Conservation (phyloP, 2,888 invertebrate genomes). For the Muschampia plurimacula region DNA sequence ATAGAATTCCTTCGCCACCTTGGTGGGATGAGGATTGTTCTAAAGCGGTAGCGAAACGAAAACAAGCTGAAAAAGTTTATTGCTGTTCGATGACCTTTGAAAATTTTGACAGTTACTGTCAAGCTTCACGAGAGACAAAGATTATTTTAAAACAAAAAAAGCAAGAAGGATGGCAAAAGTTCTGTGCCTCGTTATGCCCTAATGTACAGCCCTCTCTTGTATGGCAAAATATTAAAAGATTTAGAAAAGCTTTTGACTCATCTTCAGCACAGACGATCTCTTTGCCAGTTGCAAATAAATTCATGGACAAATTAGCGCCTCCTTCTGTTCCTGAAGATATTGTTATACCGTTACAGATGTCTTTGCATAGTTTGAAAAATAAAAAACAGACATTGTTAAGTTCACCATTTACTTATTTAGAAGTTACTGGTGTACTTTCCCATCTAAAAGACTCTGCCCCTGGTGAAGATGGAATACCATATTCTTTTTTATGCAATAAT, state of each 20-base stretch:
- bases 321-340: background rate
- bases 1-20: background rate
- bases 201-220: background rate
- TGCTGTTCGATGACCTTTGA: constrained; percentile 7
- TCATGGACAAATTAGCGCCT: background rate
- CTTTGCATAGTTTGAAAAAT: background rate
- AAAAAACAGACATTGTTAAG: background rate
- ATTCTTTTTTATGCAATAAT: background rate
- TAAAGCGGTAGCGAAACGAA: background rate
- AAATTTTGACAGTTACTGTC: constrained; percentile 18
- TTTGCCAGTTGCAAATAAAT: background rate
- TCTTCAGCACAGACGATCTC: background rate
- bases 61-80: constrained; percentile 6
- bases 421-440: background rate
- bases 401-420: background rate
- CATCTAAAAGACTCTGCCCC: background rate
- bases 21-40: constrained; percentile 1
- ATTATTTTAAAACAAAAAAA: constrained; percentile 3
- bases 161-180: constrained; percentile 4
- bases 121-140: background rate
- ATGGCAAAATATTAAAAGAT: background rate
- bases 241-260: background rate
- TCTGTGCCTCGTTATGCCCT: background rate
- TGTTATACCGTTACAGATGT: background rate
- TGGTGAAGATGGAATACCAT: background rate